Evolutionary conservation across 2,113 vertebrate genomes (phyloP).

Genomic region (Cephalopterus ornatus): DNA sequence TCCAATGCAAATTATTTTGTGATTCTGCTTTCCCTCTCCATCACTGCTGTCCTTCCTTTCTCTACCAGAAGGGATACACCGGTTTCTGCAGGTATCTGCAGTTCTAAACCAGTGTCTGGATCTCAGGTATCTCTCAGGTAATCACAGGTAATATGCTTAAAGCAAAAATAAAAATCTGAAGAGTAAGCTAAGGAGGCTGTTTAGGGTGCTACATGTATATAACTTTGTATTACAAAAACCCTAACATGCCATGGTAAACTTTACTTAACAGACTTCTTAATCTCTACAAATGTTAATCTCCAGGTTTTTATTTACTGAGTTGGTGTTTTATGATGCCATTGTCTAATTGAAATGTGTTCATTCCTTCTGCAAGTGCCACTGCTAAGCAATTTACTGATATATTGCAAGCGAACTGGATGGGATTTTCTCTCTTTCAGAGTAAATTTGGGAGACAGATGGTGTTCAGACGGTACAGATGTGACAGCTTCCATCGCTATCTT

Average conservation of each 20-base stretch:
- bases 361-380: conserved; percentile 44
- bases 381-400: conserved; percentile 50
- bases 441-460: conserved; percentile 68
- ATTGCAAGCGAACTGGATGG: conserved; percentile 24
- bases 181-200: not conserved
- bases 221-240: not conserved
- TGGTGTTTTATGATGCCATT: conserved; percentile 47
- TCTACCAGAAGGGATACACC: not conserved
- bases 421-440: conserved; percentile 43
- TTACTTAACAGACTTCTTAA: conserved; percentile 67
- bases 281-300: conserved; percentile 53
- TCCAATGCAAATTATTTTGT: not conserved
- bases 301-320: conserved; percentile 37
- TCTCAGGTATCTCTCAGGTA: not conserved
- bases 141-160: not conserved
- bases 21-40: not conserved
- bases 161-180: not conserved
- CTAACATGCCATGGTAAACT: conserved; percentile 11
- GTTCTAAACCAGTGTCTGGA: not conserved
- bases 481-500: conserved; percentile 46
- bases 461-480: conserved; percentile 59
- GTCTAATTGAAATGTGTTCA: conserved; percentile 61
- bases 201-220: not conserved
- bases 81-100: not conserved
- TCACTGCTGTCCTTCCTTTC: not conserved